These are phyloP conservation scores for Holcopasites calliopsidis DNA, from an alignment of 1,140 invertebrate species.

Conservation along the genomic window DNA sequence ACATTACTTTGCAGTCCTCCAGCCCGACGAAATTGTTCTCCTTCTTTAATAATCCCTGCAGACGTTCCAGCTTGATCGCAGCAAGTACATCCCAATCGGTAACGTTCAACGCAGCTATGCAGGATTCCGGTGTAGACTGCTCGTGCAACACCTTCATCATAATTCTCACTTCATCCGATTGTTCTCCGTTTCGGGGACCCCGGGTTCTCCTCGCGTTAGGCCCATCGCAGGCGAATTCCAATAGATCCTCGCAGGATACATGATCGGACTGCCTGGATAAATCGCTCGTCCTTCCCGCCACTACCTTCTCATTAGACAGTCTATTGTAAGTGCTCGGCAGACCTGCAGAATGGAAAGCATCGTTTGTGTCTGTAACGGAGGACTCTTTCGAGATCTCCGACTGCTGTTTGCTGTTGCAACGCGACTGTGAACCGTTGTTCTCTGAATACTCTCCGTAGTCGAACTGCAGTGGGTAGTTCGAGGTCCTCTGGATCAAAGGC, in stretches of 20 bases:
- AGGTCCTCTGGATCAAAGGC: background rate
- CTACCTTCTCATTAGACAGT: conserved; percentile 37
- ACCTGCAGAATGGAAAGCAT: conserved; percentile 24
- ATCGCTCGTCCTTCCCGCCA: conserved; percentile 59
- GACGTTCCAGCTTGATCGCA: conserved; percentile 91
- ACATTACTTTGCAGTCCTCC: conserved; percentile 75
- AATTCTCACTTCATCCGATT: conserved; percentile 94
- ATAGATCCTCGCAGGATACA: conserved; percentile 94
- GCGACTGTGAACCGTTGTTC: background rate
- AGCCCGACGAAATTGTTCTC: conserved; percentile 74
- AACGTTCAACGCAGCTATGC: conserved; percentile 89
- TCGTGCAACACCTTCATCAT: conserved; percentile 94
- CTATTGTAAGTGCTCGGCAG: conserved; percentile 1
- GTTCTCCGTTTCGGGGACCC: conserved; percentile 88
- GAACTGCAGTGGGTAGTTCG: conserved; percentile 44
- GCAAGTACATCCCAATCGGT: conserved; percentile 94
- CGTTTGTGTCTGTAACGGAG: conserved; percentile 9
- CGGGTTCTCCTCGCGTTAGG: conserved; percentile 83
- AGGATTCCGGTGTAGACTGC: conserved; percentile 89
- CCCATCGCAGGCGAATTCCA: conserved; percentile 93
- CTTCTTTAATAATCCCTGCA: conserved; percentile 84
- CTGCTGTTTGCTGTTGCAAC: background rate
- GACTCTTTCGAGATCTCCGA: conserved; percentile 31
- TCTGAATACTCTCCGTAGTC: conserved; percentile 35
- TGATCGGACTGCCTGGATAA: conserved; percentile 83